These are phyloP conservation scores for Oncopeltus fasciatus DNA, from an alignment of 1,140 invertebrate genomes.

Conservation along the genomic window DNA sequence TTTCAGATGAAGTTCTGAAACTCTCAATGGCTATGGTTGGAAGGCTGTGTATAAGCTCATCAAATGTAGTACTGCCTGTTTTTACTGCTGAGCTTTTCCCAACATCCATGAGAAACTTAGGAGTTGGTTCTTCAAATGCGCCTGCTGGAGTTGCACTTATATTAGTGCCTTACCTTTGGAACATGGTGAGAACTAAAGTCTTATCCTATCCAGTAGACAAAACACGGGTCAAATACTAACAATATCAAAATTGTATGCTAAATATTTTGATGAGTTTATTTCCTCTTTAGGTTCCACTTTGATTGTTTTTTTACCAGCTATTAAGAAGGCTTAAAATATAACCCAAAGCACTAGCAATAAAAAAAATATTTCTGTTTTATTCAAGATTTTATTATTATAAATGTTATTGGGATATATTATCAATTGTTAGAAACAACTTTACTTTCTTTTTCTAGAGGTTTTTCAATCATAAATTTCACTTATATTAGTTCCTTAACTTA, in stretches of 20 bases:
- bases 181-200: slow-evolving; percentile 37
- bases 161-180: slow-evolving; percentile 55
- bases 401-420: background rate
- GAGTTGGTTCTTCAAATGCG: slow-evolving; percentile 53
- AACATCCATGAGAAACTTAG: slow-evolving; percentile 53
- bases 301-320: too few relatives aligned
- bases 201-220: too few relatives aligned
- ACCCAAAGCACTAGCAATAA: too few relatives aligned
- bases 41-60: slow-evolving; percentile 51
- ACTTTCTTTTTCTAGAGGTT: background rate
- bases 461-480: too few relatives aligned
- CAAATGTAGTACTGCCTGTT: slow-evolving; percentile 55
- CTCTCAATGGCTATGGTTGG: slow-evolving; percentile 47
- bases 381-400: too few relatives aligned
- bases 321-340: too few relatives aligned
- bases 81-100: slow-evolving; percentile 60
- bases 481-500: too few relatives aligned
- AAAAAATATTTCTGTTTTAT: too few relatives aligned
- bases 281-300: too few relatives aligned
- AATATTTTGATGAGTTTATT: too few relatives aligned
- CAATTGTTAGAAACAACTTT: slow-evolving; percentile 2
- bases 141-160: slow-evolving; percentile 51
- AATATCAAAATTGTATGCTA: too few relatives aligned
- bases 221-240: too few relatives aligned
- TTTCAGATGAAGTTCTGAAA: slow-evolving; percentile 41